Conservation (phyloP, 2,797 vertebrate species). For the Fistularia tabacaria region DNA sequence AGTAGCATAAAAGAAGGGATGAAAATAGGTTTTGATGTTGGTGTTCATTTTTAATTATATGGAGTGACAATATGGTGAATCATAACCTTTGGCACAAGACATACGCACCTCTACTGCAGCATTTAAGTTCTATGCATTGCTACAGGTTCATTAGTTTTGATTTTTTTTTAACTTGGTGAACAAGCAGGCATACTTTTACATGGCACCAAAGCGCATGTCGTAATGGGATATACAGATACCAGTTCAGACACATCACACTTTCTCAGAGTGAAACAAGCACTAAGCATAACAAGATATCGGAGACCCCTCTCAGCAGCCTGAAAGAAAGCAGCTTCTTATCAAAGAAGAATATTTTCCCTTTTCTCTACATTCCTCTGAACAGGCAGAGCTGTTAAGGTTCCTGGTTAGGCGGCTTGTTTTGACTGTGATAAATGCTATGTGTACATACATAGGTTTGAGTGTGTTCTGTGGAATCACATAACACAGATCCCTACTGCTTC, state of each 20-base stretch:
- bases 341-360: conserved; percentile 54
- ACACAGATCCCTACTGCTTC: conserved; percentile 33
- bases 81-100: conserved; percentile 6
- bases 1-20: conserved; percentile 36
- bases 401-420: conserved; percentile 60
- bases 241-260: conserved; percentile 59
- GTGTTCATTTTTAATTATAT: conserved; percentile 59
- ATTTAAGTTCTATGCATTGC: no score
- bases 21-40: conserved; percentile 46
- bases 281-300: conserved; percentile 63
- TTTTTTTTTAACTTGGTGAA: conserved; percentile 33
- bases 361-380: conserved; percentile 52
- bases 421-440: conserved; percentile 59
- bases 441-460: conserved; percentile 15
- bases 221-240: conserved; percentile 71
- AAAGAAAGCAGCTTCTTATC: conserved; percentile 72
- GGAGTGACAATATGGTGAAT: conserved; percentile 30
- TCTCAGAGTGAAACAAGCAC: conserved; percentile 64
- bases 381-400: conserved; percentile 43
- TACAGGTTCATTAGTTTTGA: no score
- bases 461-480: conserved; percentile 47
- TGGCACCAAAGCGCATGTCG: conserved; percentile 54
- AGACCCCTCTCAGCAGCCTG: conserved; percentile 32
- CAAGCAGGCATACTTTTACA: conserved; percentile 52
- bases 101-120: conserved; percentile 1